Conservation (phyloP, 1,140 invertebrate genomes). For the Heliothis subflexa region DNA sequence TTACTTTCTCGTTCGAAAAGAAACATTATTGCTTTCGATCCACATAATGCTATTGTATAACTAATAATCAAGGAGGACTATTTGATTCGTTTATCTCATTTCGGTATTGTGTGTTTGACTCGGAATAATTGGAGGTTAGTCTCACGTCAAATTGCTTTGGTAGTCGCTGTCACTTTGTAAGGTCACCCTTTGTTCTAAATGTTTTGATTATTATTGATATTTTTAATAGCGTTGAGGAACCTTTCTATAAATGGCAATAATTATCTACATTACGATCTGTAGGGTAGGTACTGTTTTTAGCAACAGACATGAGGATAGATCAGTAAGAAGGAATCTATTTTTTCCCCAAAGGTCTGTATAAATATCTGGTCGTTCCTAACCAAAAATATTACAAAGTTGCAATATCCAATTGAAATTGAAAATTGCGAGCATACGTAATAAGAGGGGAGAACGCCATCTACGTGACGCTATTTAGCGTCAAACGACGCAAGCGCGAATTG, state of each 20-base stretch:
- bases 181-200: slow-evolving; percentile 48
- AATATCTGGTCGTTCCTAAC: slow-evolving; percentile 2
- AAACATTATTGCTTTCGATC: slow-evolving; percentile 49
- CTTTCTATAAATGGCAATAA: not conserved
- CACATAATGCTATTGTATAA: slow-evolving; percentile 70
- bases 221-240: not conserved
- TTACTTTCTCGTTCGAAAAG: slow-evolving; percentile 11
- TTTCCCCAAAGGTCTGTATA: no score
- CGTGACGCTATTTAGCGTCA: slow-evolving; percentile 84
- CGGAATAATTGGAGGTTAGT: slow-evolving; percentile 62
- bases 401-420: slow-evolving; percentile 74
- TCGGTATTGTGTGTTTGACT: slow-evolving; percentile 68
- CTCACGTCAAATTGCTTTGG: slow-evolving; percentile 59
- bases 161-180: slow-evolving; percentile 54
- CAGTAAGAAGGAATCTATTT: no score
- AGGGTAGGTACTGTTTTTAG: no score
- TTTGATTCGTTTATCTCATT: slow-evolving; percentile 72
- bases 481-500: slow-evolving; percentile 83
- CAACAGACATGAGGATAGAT: no score
- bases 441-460: slow-evolving; percentile 65
- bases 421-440: slow-evolving; percentile 71
- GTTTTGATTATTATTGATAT: slow-evolving; percentile 6
- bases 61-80: slow-evolving; percentile 68
- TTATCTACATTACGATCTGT: no score
- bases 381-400: slow-evolving; percentile 45